Base-by-base conservation (phyloP, 1,140 invertebrate species). In the Lanistes nyassanus region DNA sequence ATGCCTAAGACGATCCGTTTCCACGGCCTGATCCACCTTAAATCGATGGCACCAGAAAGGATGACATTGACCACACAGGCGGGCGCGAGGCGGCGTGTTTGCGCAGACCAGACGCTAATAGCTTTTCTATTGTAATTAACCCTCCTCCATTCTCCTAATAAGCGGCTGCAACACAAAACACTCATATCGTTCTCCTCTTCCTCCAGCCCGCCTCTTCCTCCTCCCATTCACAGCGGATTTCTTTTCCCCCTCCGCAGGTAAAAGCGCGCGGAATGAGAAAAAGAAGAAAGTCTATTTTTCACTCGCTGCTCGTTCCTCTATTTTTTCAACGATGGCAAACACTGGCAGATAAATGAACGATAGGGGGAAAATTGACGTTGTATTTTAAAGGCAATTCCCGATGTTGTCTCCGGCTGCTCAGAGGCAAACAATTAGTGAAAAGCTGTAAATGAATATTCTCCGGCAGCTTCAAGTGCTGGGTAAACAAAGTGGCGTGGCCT, bases 51-150 rank as follows among this genome's bases (percentile, higher is more conserved):
- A 64, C 62, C 19, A 34, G 31, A 64, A 64, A 34, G 31, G 62
- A 64, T 31, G 36, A 64, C 23, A 64, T 64, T 64, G 62, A 64
- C 62, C 62, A 64, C 19, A n/a, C n/a, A 3, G 56, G 56, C 29
- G 19, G 60, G 16, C 60, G 21, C 60, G 16, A 13, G 62, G 29
- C n/a, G 19, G 62, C 36, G 6, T 64, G 62, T 64, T 64, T 64
- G 62, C 19, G 31, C 62, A 64, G 62, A 31, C 29, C 29, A 64
- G 29, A 21, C 62, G 62, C 62, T 64, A 64, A 64, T 64, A 64
- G 62, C 62, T 64, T 64, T 64, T 64, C 62, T 64, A 64, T 64
- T 64, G 62, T 64, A 64, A 64, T 64, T 64, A 64, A 64, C 62
- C 62, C 62, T 64, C 62, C 36, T 64, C 62, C 62, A 64, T 64